Base-by-base conservation (phyloP, 1,140 invertebrate genomes). In the Tenebrio molitor region DNA sequence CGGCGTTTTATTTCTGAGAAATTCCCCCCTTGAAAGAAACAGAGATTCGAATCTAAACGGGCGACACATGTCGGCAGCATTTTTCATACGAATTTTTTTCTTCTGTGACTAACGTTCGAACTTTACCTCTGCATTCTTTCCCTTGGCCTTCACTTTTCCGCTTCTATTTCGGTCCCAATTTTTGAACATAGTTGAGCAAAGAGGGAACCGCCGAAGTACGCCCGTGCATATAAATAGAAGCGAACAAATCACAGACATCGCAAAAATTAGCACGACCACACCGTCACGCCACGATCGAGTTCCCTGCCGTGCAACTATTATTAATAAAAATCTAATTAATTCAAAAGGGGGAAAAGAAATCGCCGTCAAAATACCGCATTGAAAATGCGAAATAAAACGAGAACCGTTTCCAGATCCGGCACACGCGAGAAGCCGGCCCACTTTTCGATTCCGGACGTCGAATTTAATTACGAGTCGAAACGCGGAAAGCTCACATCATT, bases 301-400 rank as follows among this genome's bases (percentile, higher is more conserved):
- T 44, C 42, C 12, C 46, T 58, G 21, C n/a, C 50, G 29, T 58
- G 50, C 50, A 58, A 25, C 12, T 12, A 8, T n/a, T 25, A 58
- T 58, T 53, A 53, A 53, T 58, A 58, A 29, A 58, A 50, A n/a
- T n/a, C n/a, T 41, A 50, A 50, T 50, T 50, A 50, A 50, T 50
- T 50, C 44, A 50, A 19, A 23, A 29, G 8, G 3, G 3, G 25
- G 25, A 50, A 50, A 50, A n/a, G 6, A 23, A 21, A 50, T 39
- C 36, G 3, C 10, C 14, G 36, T 39, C 14, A 39, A 39, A 39
- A 39, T n/a, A 39, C 1, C 36, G 14, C 2, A 39, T 39, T 39
- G 17, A 42, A 42, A 3, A n/a, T n/a, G n/a, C n/a, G n/a, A n/a
- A n/a, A n/a, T n/a, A n/a, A n/a, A n/a, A n/a, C n/a, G n/a, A n/a